A percentile compares a stretch with the other conserved stretches of the same genome.
Evolutionary conservation across 2,797 vertebrate species (phyloP).

Genomic region (Karalla daura): DNA sequence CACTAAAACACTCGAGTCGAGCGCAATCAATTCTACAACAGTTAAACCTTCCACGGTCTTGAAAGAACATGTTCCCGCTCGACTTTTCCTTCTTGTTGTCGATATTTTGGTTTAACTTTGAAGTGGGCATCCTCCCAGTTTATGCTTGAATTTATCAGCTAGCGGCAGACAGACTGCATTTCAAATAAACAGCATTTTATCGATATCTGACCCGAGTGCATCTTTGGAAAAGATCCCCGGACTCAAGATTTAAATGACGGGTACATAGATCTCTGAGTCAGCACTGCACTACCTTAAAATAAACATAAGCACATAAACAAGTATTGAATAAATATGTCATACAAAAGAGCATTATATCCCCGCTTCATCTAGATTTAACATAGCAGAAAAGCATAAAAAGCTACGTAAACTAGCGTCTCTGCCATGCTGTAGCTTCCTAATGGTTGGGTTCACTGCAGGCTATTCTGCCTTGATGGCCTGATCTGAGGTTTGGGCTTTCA

Average conservation of each 20-base stretch:
- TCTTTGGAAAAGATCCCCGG: slow-evolving; percentile 7
- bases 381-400: no score
- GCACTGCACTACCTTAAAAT: neutral
- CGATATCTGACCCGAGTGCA: slow-evolving; percentile 32
- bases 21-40: neutral
- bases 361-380: neutral
- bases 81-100: slow-evolving; percentile 6
- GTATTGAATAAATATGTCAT: neutral
- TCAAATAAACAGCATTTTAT: slow-evolving; percentile 45
- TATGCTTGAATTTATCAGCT: slow-evolving; percentile 43
- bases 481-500: slow-evolving; percentile 33
- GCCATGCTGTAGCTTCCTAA: neutral
- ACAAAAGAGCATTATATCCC: neutral
- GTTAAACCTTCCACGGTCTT: slow-evolving; percentile 1
- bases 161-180: slow-evolving; percentile 14
- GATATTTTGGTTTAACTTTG: slow-evolving; percentile 39
- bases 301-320: neutral
- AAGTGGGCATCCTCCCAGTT: slow-evolving; percentile 37
- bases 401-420: neutral
- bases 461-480: slow-evolving; percentile 16
- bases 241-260: slow-evolving; percentile 1
- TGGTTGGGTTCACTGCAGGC: slow-evolving; percentile 39
- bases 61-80: neutral
- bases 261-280: neutral
- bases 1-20: neutral